Percentiles rank a stretch among this genome's conserved stretches.
These are phyloP conservation scores for Aphodius granarius DNA, from an alignment of 2,888 invertebrate genomes.

Conservation along the genomic window DNA sequence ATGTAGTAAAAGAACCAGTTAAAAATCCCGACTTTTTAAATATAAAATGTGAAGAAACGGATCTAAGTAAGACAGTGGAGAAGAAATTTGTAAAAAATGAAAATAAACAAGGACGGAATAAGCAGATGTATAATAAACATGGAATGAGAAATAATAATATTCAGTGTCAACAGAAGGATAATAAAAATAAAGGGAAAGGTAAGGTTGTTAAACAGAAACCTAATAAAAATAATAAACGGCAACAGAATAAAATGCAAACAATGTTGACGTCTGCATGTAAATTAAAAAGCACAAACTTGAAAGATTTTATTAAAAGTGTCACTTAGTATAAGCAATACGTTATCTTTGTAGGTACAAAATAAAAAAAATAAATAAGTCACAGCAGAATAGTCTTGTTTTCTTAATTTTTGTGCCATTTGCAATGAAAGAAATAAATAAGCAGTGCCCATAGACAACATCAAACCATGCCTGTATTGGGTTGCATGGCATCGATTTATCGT, in stretches of 20 bases:
- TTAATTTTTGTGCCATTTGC: too few species aligned
- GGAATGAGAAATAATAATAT: neutral
- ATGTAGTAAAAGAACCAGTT: neutral
- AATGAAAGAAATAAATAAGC: too few species aligned
- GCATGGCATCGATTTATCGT: too few species aligned
- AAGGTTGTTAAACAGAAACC: neutral
- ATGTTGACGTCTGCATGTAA: conserved; percentile 9
- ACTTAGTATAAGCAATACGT: too few species aligned
- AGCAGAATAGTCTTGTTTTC: too few species aligned
- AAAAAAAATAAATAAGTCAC: too few species aligned
- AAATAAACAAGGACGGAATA: neutral
- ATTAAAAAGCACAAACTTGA: conserved; percentile 12
- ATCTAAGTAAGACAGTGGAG: neutral
- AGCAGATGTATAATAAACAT: neutral
- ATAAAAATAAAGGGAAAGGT: neutral
- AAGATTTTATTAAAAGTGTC: conserved; percentile 25
- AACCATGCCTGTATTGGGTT: too few species aligned
- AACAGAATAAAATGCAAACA: conserved; percentile 15
- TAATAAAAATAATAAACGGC: neutral
- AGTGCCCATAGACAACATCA: too few species aligned
- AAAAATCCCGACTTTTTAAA: conserved; percentile 1
- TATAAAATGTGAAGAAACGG: conserved; percentile 1
- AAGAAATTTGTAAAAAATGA: neutral
- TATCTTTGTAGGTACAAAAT: too few species aligned
- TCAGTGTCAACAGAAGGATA: neutral